A percentile compares a stretch with the other conserved stretches of the same genome.
phyloP scores from a whole-genome alignment of 2,113 vertebrate species.

The Halcyon senegalensis region DNA sequence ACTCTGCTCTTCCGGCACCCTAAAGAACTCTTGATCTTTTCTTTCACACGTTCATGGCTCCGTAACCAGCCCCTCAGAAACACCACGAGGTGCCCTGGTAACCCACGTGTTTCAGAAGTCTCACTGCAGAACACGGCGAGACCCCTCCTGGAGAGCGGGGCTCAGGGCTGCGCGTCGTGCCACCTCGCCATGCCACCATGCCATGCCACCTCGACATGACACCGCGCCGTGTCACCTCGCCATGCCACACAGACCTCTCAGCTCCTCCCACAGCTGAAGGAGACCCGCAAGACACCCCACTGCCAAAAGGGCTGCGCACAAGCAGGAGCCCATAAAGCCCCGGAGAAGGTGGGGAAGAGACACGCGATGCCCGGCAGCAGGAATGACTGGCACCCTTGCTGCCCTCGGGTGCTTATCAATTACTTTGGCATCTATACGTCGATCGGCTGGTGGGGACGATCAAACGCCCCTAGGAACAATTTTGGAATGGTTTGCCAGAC shows the following conservation, averaged over 20 bases:
- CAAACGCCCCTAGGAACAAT: accelerated
- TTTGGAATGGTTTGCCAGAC: not conserved
- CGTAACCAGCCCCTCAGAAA: not conserved
- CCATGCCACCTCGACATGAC: too few relatives aligned
- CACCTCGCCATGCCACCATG: too few relatives aligned
- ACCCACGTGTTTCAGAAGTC: not conserved
- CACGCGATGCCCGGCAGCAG: not conserved
- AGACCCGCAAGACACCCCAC: not conserved
- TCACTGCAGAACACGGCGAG: accelerated
- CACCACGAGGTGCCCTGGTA: accelerated
- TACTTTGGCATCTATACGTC: not conserved
- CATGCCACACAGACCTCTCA: too few relatives aligned
- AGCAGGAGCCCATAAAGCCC: not conserved
- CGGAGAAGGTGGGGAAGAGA: not conserved
- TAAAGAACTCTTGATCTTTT: not conserved
- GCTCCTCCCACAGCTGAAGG: not conserved
- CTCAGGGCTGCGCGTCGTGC: too few relatives aligned
- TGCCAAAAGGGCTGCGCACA: not conserved
- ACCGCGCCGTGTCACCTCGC: too few relatives aligned
- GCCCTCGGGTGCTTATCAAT: not conserved
- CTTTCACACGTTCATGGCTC: accelerated
- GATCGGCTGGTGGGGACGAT: not conserved
- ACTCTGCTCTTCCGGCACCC: not conserved
- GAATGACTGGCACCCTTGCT: not conserved
- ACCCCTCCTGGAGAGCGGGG: not conserved